Conservation (phyloP, 1,140 invertebrate species). For the Nasonia longicornis region DNA sequence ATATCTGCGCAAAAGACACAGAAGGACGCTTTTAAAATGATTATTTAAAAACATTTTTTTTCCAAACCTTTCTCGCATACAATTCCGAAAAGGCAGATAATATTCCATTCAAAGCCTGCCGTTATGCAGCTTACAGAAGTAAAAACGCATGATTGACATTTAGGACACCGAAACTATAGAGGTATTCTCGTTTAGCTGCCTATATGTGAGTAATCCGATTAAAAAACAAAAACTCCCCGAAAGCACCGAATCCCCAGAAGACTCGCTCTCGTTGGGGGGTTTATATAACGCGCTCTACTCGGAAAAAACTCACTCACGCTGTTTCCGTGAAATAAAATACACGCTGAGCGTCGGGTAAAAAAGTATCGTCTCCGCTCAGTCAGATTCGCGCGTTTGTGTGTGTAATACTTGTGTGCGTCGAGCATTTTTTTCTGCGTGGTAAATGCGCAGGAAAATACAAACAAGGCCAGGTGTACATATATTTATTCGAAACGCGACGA, state of each 20-base stretch:
- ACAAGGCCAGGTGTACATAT: not conserved
- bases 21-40: not conserved
- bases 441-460: not conserved
- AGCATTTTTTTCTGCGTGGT: too few species aligned
- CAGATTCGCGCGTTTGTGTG: too few species aligned
- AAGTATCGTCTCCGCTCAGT: not conserved
- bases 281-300: not conserved
- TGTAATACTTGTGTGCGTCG: too few species aligned
- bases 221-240: not conserved
- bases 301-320: not conserved
- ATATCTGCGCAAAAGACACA: constrained; percentile 58
- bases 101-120: too few species aligned
- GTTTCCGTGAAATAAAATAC: not conserved
- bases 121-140: too few species aligned
- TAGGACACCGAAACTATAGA: too few species aligned
- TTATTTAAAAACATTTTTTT: too few species aligned
- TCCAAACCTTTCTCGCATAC: too few species aligned
- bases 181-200: too few species aligned
- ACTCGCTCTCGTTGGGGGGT: not conserved
- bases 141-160: too few species aligned
- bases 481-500: not conserved
- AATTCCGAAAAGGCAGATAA: too few species aligned
- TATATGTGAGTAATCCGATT: not conserved
- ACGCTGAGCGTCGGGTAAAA: not conserved
- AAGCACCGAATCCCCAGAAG: not conserved